Conservation (phyloP, 2,888 invertebrate species). For the Caenorhabditis uteleia region DNA sequence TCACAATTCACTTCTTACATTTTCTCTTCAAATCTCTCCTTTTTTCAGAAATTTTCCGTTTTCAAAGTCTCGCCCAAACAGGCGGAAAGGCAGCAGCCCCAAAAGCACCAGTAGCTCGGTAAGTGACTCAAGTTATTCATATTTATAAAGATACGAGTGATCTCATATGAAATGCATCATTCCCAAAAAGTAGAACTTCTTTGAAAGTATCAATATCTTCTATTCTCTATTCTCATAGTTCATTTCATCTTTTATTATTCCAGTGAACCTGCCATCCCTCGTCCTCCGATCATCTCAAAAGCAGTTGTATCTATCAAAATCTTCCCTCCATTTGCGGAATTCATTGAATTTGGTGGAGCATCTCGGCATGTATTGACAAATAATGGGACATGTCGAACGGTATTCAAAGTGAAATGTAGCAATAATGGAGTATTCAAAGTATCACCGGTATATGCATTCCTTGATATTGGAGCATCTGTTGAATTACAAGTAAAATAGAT, state of each 20-base stretch:
- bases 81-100: no score
- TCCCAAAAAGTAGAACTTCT: no score
- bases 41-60: no score
- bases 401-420: slow-evolving; percentile 56
- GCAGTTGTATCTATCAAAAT: slow-evolving; percentile 43
- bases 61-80: no score
- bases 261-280: slow-evolving; percentile 27
- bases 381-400: slow-evolving; percentile 44
- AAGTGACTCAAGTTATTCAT: no score
- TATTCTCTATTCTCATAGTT: no score
- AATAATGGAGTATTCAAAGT: slow-evolving; percentile 54
- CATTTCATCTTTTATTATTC: no score
- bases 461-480: slow-evolving; percentile 38
- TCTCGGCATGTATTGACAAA: slow-evolving; percentile 51
- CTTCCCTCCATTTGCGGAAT: slow-evolving; percentile 52
- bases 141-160: no score
- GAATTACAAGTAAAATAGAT: slow-evolving; percentile 45
- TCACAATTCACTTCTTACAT: background rate
- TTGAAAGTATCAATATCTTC: no score
- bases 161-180: no score
- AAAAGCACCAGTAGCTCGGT: no score
- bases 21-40: background rate
- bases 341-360: slow-evolving; percentile 56
- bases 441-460: slow-evolving; percentile 41
- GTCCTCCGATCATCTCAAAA: slow-evolving; percentile 18